phyloP scores from a whole-genome alignment of 2,113 vertebrate species.

The Nanorana parkeri region DNA sequence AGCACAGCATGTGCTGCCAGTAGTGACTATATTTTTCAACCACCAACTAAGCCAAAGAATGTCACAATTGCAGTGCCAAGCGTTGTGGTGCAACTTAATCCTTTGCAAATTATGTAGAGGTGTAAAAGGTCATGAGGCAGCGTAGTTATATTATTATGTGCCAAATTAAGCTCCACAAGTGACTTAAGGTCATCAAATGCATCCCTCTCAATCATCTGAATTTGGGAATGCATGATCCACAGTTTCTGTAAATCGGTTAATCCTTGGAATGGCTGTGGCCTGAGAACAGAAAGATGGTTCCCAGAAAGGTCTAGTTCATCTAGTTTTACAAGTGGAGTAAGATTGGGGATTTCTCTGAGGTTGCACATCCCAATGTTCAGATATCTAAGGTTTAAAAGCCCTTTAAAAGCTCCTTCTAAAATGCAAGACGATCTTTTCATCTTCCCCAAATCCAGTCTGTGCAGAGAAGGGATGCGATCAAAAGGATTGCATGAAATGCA shows the following conservation, averaged over 20 bases:
- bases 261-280: slow-evolving; percentile 97
- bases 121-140: slow-evolving; percentile 97
- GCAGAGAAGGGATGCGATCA: slow-evolving; percentile 94
- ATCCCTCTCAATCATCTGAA: slow-evolving; percentile 97
- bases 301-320: slow-evolving; percentile 98
- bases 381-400: slow-evolving; percentile 97
- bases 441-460: slow-evolving; percentile 93
- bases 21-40: slow-evolving; percentile 98
- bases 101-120: slow-evolving; percentile 94
- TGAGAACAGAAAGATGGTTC: slow-evolving; percentile 91
- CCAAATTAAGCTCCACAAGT: slow-evolving; percentile 95
- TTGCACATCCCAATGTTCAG: slow-evolving; percentile 99
- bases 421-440: slow-evolving; percentile 97
- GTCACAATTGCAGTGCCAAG: slow-evolving; percentile 99
- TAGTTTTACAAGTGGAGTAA: slow-evolving; percentile 92
- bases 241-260: slow-evolving; percentile 97
- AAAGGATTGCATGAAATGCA: slow-evolving; percentile 98
- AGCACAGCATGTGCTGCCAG: slow-evolving; percentile 97
- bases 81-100: slow-evolving; percentile 97
- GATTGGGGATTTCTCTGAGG: slow-evolving; percentile 97
- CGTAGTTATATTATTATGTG: slow-evolving; percentile 96
- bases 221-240: slow-evolving; percentile 99
- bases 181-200: slow-evolving; percentile 98
- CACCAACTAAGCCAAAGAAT: slow-evolving; percentile 99
- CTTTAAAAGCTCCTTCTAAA: slow-evolving; percentile 99